Conservation (phyloP, 2,888 invertebrate genomes). For the Andricus curvator region DNA sequence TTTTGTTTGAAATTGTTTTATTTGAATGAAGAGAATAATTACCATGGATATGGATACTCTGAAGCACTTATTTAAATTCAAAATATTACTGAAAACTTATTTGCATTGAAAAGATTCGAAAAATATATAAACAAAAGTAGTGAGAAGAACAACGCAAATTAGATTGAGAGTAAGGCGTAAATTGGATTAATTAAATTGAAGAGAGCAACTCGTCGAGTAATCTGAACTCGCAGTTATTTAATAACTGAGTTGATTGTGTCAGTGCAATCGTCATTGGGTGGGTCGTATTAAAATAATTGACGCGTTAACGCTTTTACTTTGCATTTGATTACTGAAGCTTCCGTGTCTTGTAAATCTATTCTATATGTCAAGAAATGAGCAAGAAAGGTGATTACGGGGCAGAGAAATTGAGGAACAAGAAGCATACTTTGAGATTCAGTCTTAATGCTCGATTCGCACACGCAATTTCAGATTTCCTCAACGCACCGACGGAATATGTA, state of each 20-base stretch:
- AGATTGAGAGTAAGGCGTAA: background rate
- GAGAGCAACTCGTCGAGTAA: conserved; percentile 4
- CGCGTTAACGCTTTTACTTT: conserved; percentile 38
- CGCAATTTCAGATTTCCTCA: conserved; percentile 23
- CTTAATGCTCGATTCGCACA: background rate
- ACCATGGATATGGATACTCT: no score
- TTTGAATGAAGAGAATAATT: no score
- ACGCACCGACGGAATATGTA: background rate
- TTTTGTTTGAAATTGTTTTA: no score
- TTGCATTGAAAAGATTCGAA: background rate
- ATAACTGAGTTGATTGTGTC: conserved; percentile 7
- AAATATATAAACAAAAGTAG: background rate
- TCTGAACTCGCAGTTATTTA: conserved; percentile 30
- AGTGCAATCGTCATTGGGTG: conserved; percentile 17
- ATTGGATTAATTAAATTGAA: conserved; percentile 22
- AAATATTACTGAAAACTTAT: background rate
- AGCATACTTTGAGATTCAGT: background rate
- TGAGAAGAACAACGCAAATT: background rate
- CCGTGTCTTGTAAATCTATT: conserved; percentile 16
- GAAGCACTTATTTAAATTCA: no score
- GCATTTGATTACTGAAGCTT: background rate
- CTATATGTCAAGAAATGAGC: conserved; percentile 25
- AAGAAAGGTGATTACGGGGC: conserved; percentile 45
- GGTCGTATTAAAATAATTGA: conserved; percentile 49
- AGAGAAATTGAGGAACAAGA: conserved; percentile 11